A percentile compares a stretch with the other conserved stretches of the same genome.
phyloP scores from a whole-genome alignment of 2,797 vertebrate genomes.

The Sparus aurata region DNA sequence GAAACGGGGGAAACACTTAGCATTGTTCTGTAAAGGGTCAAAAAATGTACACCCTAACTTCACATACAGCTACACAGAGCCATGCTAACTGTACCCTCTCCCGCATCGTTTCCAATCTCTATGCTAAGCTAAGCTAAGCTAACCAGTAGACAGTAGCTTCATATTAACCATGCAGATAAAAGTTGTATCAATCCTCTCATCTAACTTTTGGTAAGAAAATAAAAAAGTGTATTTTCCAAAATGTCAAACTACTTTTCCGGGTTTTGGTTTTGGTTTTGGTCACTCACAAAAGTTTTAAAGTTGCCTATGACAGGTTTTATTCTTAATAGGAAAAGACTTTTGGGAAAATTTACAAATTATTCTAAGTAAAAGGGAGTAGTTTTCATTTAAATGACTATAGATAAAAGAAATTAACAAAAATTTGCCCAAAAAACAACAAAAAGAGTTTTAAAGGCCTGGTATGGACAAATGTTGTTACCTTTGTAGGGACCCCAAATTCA shows the following conservation, averaged over 20 bases:
- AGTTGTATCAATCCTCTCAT: neutral
- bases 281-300: neutral
- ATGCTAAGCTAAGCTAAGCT: slow-evolving; percentile 7
- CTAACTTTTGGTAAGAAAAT: neutral
- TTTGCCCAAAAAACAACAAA: no score
- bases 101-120: neutral
- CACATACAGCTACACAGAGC: neutral
- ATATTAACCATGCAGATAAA: neutral
- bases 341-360: neutral
- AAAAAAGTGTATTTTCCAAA: neutral
- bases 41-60: no score
- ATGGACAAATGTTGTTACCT: no score
- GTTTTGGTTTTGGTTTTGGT: neutral
- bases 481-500: no score
- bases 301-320: neutral
- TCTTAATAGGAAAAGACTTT: neutral
- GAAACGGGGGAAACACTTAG: no score
- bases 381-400: neutral
- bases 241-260: neutral
- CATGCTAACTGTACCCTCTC: neutral
- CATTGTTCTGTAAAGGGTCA: no score
- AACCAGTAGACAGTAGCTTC: neutral
- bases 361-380: neutral
- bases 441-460: no score
- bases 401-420: neutral